Evolutionary conservation across 2,797 vertebrate genomes (phyloP).

Genomic region (Lepus townsendii): DNA sequence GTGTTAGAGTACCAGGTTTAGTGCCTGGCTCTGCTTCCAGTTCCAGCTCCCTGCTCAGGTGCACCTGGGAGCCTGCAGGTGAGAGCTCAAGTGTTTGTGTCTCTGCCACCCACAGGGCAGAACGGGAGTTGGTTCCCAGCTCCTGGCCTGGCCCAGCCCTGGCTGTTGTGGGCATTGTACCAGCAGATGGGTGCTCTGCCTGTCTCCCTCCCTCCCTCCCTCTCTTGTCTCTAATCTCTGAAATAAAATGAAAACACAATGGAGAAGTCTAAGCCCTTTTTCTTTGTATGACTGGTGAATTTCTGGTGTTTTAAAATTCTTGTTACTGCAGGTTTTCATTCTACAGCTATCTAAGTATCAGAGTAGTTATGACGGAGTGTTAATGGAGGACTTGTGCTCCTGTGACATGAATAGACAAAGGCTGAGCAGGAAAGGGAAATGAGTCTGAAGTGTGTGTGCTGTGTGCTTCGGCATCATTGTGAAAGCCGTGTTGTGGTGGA

Average conservation of each 20-base stretch:
- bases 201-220: too few species aligned
- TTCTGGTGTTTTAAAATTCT: conserved; percentile 34
- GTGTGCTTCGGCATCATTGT: not conserved
- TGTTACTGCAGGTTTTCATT: conserved; percentile 1
- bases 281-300: conserved; percentile 8
- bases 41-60: too few species aligned
- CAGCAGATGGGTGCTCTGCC: too few species aligned
- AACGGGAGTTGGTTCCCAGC: too few species aligned
- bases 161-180: too few species aligned
- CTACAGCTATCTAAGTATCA: not conserved
- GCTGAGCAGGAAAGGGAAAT: not conserved
- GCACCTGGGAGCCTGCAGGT: too few species aligned
- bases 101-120: too few species aligned
- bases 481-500: conserved; percentile 14
- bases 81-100: too few species aligned
- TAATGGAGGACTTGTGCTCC: conserved; percentile 17
- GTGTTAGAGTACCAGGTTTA: too few species aligned
- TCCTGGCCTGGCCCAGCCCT: too few species aligned
- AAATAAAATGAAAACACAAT: not conserved
- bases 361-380: not conserved
- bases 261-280: not conserved
- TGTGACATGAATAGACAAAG: conserved; percentile 26
- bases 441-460: conserved; percentile 20
- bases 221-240: too few species aligned
- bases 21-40: too few species aligned